Evolutionary conservation across 2,888 invertebrate species (phyloP), one percentile per base, ranked within the genome.

Genomic region (Sarcophaga caerulescens): DNA sequence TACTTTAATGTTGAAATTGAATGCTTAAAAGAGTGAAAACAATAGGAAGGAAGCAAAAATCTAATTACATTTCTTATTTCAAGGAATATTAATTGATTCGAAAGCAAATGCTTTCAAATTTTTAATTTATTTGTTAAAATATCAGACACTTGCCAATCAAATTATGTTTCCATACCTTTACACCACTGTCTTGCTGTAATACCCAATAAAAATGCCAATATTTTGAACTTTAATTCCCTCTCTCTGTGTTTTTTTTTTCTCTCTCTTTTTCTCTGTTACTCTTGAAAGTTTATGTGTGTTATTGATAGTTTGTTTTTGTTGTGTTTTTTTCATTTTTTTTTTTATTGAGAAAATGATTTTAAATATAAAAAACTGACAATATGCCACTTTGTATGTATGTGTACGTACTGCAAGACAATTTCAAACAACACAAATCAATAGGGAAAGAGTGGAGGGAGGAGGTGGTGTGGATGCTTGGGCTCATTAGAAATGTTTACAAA

Each of bases 151-250:
- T 10, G 23, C 23, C 23, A 14, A 44, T 25, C 19, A 35, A 73
- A 12, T 74, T 62, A 73, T 19, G 6, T 57, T 76, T 85, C n/a
- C 14, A 79, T 71, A 69, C 78, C 4, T 82, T 82, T 82, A 65
- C 35, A 70, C 11, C 19, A 23, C n/a, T 71, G 44, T 19, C 25
- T 35, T 68, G 60, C 63, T 35, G 69, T 57, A 73, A 80, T 83
- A 77, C 77, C 80, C 69, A 85, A 83, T 80, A 76, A 85, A 79
- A 81, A 84, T 86, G 81, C 70, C 86, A 86, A 86, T 86, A 74
- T 78, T 52, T 74, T 86, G 81, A 86, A 81, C 74, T 84, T 84
- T 69, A 47, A 60, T 45, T 77, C 52, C 1, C 21, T 57, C 5
- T 57, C 8, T n/a, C 0, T 35, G 35, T 35, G 35, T 10, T 8